Evolutionary conservation across 2,113 vertebrate genomes (phyloP).

Genomic region (Micronisus gabar): DNA sequence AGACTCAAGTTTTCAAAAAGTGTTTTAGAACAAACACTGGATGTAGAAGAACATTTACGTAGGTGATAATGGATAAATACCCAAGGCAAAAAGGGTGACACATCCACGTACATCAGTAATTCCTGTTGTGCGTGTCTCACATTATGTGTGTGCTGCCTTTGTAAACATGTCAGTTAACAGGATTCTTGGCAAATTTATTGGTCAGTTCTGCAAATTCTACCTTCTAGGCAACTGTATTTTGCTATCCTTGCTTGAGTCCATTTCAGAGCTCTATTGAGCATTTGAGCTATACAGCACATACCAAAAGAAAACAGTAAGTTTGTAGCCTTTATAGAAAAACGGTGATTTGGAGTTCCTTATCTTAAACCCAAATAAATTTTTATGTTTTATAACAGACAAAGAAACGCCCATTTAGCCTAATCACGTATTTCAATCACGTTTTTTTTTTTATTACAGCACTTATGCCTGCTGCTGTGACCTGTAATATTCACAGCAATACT

Average conservation of each 20-base stretch:
- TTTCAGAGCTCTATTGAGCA: neutral
- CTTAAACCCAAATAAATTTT: neutral
- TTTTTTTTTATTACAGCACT: neutral
- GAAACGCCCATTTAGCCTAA: neutral
- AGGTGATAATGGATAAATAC: neutral
- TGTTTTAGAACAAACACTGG: neutral
- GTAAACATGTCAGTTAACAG: neutral
- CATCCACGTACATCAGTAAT: neutral
- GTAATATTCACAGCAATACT: neutral
- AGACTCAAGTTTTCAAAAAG: neutral
- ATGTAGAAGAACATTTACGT: neutral
- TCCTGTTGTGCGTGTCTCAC: neutral
- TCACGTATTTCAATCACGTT: rapidly evolving
- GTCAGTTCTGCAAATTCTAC: neutral
- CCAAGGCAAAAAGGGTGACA: neutral
- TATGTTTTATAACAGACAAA: neutral
- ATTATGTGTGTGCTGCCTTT: neutral
- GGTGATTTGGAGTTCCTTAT: neutral
- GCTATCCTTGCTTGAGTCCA: neutral
- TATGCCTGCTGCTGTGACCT: neutral
- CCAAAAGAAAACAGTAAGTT: neutral
- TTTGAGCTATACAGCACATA: neutral
- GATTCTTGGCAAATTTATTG: neutral
- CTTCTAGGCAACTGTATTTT: neutral
- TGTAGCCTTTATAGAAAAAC: neutral